Evolutionary conservation across 1,140 invertebrate species (phyloP).

Genomic region (Anoplophora glabripennis): DNA sequence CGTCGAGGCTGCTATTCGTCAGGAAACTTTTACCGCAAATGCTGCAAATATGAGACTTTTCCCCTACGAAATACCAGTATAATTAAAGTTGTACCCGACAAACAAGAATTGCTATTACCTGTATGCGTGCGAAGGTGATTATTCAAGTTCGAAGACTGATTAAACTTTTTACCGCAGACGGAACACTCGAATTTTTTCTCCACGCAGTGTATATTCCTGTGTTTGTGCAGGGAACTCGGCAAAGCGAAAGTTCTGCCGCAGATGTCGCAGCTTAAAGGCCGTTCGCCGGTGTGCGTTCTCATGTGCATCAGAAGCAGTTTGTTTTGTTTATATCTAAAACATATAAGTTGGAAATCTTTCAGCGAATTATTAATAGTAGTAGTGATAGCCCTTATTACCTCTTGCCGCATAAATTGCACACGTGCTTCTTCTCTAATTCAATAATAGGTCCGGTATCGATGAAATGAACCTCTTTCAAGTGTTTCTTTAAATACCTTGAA

Average conservation of each 20-base stretch:
- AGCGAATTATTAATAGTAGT: no score
- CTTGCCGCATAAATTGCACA: conserved; percentile 54
- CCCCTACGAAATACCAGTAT: conserved; percentile 33
- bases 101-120: conserved; percentile 22
- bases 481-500: conserved; percentile 37
- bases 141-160: conserved; percentile 63
- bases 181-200: conserved; percentile 73
- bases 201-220: conserved; percentile 69
- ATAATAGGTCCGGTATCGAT: conserved; percentile 34
- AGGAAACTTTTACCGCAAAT: conserved; percentile 38
- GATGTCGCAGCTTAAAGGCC: conserved; percentile 68
- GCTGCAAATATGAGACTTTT: conserved; percentile 33
- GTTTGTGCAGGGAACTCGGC: conserved; percentile 51
- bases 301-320: conserved; percentile 39
- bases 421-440: conserved; percentile 55
- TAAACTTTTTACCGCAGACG: conserved; percentile 71
- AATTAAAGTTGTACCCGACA: no score
- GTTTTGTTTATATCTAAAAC: conserved; percentile 40
- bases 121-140: conserved; percentile 62
- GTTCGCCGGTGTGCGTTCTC: conserved; percentile 57
- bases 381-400: no score
- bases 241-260: conserved; percentile 76
- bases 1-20: conserved; percentile 50
- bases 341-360: conserved; percentile 6
- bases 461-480: conserved; percentile 42